These are phyloP conservation scores for Percina caprodes DNA, from an alignment of 2,113 vertebrate genomes.

Conservation along the genomic window DNA sequence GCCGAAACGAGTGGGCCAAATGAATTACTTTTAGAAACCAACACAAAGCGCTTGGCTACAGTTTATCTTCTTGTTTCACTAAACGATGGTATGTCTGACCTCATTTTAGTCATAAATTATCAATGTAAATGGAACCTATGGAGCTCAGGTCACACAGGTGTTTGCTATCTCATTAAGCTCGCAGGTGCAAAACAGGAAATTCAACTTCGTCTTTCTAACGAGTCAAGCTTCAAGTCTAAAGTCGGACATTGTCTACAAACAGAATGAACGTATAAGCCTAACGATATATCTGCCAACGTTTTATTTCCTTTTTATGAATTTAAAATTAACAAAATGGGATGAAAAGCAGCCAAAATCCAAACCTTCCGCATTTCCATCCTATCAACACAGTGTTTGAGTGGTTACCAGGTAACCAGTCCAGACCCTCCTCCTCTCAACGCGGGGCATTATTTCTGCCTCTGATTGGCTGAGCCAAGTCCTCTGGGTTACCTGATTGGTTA, in stretches of 20 bases:
- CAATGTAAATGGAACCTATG: neutral
- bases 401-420: conserved; percentile 74
- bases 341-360: conserved; percentile 51
- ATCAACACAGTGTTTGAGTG: conserved; percentile 57
- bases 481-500: neutral
- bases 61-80: neutral
- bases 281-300: neutral
- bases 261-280: no score
- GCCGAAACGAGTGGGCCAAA: neutral
- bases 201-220: neutral
- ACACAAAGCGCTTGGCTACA: neutral
- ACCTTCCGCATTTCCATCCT: conserved; percentile 76
- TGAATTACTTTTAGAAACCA: conserved; percentile 8
- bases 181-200: neutral
- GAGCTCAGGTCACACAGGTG: conserved; percentile 2
- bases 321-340: neutral
- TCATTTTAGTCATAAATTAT: no score
- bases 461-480: conserved; percentile 51
- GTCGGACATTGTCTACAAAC: neutral
- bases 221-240: neutral
- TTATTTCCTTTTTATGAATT: neutral
- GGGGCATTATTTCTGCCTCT: neutral
- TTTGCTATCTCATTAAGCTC: conserved; percentile 8
- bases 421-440: neutral
- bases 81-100: rapidly evolving